Base-by-base conservation (phyloP, 2,797 vertebrate genomes). In the Tokudaia tokunoshimensis region DNA sequence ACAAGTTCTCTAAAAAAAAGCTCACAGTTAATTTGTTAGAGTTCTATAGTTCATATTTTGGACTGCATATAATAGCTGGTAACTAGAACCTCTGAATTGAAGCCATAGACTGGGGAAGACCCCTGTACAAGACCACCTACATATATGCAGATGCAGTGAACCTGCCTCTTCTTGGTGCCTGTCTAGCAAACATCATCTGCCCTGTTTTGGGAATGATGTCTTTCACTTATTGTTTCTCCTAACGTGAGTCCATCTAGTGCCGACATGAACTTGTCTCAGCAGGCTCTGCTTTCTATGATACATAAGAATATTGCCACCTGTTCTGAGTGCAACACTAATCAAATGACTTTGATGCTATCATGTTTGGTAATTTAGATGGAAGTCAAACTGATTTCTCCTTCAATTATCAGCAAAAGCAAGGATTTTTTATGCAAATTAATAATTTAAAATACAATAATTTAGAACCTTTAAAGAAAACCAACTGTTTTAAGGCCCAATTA, bases 401-500 rank as follows among this genome's bases (percentile, higher is more conserved):
- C 61, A 91, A 70, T 67, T 89, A 84, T 29, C 34, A 83, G 44
- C 34, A 74, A 74, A 95, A 80, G 47, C 93, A 90, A 97, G 24
- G 57, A 82, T 76, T 92, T 92, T 96, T 20, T 34, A 91, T 85
- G 22, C 79, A 94, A 94, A 79, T 80, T 67, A 81, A 84, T 29
- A 70, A 70, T 19, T 70, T 70, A 8, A 70, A 70, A 67, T 34
- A 67, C 34, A 67, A n/a, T 70, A 70, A n/a, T n/a, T 12, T 70
- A 70, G 81, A 94, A 96, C 24, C 52, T 96, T 93, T 87, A 76
- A 92, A 91, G 37, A 79, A n/a, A 94, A 63, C 3, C 34, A 74
- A 22, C 89, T 87, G 10, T 89, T 92, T 94, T 80, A 81, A 92
- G 92, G 29, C 3, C 29, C 41, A 52, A 44, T 82, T 70, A 67